phyloP scores from a whole-genome alignment of 2,888 invertebrate genomes.

The Pegoplata infirma region DNA sequence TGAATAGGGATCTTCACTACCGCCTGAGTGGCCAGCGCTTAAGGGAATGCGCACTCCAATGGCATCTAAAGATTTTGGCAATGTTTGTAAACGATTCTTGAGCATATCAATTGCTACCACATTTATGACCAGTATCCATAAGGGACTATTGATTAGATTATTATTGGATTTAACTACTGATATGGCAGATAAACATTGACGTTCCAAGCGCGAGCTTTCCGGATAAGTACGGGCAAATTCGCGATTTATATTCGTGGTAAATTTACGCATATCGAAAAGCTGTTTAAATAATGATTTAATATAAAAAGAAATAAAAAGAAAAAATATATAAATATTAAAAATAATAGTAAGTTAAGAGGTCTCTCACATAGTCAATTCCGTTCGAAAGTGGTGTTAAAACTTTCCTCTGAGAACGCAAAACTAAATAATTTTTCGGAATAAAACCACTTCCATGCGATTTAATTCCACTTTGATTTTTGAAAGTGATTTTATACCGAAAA shows the following conservation, averaged over 20 bases:
- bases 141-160: constrained; percentile 85
- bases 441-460: too few species aligned
- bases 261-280: constrained; percentile 86
- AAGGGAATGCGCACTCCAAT: constrained; percentile 71
- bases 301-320: constrained; percentile 49
- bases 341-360: too few species aligned
- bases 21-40: constrained; percentile 52
- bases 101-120: constrained; percentile 88
- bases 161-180: constrained; percentile 84
- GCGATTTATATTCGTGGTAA: constrained; percentile 83
- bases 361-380: too few species aligned
- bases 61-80: constrained; percentile 78
- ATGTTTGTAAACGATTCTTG: constrained; percentile 82
- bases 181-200: constrained; percentile 85
- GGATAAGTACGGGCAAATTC: constrained; percentile 84
- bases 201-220: constrained; percentile 83
- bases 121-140: constrained; percentile 89
- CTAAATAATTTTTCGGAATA: too few species aligned
- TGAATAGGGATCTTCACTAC: constrained; percentile 77
- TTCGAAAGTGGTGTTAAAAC: too few species aligned
- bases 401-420: too few species aligned
- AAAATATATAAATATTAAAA: too few species aligned
- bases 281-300: too few species aligned
- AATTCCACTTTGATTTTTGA: too few species aligned
- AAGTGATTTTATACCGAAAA: too few species aligned